These are phyloP conservation scores for Glandiceps talaboti DNA, from an alignment of 53 echinoderm and acorn worm genomes.

Conservation along the genomic window DNA sequence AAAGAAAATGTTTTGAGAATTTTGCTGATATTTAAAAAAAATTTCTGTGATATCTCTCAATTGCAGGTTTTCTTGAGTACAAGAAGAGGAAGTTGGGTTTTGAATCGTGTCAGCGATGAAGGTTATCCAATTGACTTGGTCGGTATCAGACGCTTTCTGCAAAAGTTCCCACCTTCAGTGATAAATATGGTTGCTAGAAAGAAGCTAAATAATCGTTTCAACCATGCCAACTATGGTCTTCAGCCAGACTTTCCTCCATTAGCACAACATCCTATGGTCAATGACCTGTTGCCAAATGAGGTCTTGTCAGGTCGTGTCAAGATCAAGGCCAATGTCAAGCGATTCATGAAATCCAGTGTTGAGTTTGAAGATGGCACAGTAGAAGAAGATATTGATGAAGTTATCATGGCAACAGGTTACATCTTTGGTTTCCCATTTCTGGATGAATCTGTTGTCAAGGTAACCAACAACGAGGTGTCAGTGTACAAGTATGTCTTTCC, in stretches of 20 bases:
- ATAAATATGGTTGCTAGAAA: background rate
- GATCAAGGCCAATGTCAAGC: conserved; percentile 43
- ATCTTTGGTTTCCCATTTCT: conserved; percentile 56
- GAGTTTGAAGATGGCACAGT: conserved; percentile 63
- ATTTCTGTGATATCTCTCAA: too few relatives aligned
- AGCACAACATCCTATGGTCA: conserved; percentile 31
- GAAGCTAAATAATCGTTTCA: conserved; percentile 11
- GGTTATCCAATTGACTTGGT: conserved; percentile 36
- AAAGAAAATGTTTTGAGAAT: too few relatives aligned
- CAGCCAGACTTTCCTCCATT: conserved; percentile 20
- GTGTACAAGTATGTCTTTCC: conserved; percentile 81
- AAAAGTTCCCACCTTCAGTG: conserved; percentile 10
- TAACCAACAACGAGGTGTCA: conserved; percentile 27
- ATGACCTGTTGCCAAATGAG: conserved; percentile 51
- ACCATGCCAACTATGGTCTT: conserved; percentile 41
- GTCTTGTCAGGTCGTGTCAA: conserved; percentile 56
- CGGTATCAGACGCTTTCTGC: background rate
- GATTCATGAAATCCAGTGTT: conserved; percentile 51
- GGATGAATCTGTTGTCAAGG: conserved; percentile 48
- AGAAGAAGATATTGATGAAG: conserved; percentile 62
- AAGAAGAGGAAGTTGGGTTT: conserved; percentile 38
- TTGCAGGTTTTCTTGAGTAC: conserved; percentile 46
- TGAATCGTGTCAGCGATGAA: conserved; percentile 15
- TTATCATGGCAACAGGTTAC: conserved; percentile 81
- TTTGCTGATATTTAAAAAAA: too few relatives aligned